phyloP scores from a whole-genome alignment of 1,140 invertebrate species.

The Chelonus insularis region DNA sequence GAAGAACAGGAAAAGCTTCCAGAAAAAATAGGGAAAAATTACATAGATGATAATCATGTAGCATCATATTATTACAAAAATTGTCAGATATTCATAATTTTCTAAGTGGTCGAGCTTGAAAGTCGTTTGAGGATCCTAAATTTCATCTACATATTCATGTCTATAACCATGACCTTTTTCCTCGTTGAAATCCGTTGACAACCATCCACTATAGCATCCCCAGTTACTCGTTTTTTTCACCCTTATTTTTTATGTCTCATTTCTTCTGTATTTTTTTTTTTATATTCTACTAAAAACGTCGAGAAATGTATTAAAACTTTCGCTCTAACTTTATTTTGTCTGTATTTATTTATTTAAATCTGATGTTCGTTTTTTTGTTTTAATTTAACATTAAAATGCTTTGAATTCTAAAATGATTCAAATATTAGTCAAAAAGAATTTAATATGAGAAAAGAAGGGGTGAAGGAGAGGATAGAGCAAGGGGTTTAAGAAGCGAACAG shows the following conservation, averaged over 20 bases:
- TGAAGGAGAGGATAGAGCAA: too few relatives aligned
- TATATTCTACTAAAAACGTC: too few relatives aligned
- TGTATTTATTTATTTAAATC: too few relatives aligned
- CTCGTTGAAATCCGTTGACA: constrained; percentile 11
- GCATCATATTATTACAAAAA: constrained; percentile 20
- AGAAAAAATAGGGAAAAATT: neutral
- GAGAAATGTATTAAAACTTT: too few relatives aligned
- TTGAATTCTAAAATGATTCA: too few relatives aligned
- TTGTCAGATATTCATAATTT: constrained; percentile 23
- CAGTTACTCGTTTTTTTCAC: neutral
- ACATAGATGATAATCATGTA: neutral
- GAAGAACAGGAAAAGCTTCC: neutral
- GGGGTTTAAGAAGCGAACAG: too few relatives aligned
- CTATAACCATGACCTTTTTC: constrained; percentile 27
- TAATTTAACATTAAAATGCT: too few relatives aligned
- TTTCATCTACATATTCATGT: constrained; percentile 39
- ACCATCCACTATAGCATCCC: neutral
- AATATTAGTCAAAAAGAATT: too few relatives aligned
- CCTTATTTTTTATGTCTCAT: neutral
- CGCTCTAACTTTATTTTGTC: too few relatives aligned
- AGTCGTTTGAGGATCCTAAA: constrained; percentile 32
- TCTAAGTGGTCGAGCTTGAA: constrained; percentile 27
- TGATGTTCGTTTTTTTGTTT: too few relatives aligned
- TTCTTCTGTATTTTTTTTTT: neutral
- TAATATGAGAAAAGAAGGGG: too few relatives aligned